Base-by-base conservation (phyloP, 2,797 vertebrate species). In the Hipposideros larvatus region DNA sequence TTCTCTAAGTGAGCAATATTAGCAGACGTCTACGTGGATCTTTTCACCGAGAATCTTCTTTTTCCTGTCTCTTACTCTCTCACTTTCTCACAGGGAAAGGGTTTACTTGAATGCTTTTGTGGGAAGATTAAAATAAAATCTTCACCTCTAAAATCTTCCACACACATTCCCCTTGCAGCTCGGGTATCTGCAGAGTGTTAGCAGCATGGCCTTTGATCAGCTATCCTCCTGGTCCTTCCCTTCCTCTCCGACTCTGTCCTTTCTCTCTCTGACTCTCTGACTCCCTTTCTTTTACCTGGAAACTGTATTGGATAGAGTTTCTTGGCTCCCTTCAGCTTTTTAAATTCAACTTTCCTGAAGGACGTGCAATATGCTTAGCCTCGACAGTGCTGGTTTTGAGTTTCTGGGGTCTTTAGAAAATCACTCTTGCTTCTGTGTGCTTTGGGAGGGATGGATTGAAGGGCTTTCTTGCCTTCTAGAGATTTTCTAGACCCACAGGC, bases 51-150 rank as follows among this genome's bases (percentile, higher is more conserved):
- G 77, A 92, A 53, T 46, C 66, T 93, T 73, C 48, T 73, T 85
- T 68, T 92, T 96, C 90, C 94, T 87, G 70, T 90, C 70, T 94
- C 74, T 43, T 61, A 34, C 19, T 63, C 91, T 94, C 94, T 87
- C 5, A 10, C 51, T 93, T 94, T 95, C 87, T 96, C 94, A 61
- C 84, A 95, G 93, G 94, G 53, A 96, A 96, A 97, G 48, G 68
- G 74, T 78, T 98, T 93, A 79, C 41, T 85, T 79, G 84, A 96
- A 74, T 73, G 89, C 84, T 92, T 96, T 92, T 94, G 84, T 65
- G 87, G 87, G 77, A 97, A 82, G 97, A 97, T 97, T 96, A 97
- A 96, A 97, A 95, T 92, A 74, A 95, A 97, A 91, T 53, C 96
- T 94, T 97, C 80, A 66, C 51, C 57, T 95, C 88, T 71, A 11